Evolutionary conservation across 2,888 invertebrate species (phyloP).

Genomic region (Mongoloraphidia duomilia): DNA sequence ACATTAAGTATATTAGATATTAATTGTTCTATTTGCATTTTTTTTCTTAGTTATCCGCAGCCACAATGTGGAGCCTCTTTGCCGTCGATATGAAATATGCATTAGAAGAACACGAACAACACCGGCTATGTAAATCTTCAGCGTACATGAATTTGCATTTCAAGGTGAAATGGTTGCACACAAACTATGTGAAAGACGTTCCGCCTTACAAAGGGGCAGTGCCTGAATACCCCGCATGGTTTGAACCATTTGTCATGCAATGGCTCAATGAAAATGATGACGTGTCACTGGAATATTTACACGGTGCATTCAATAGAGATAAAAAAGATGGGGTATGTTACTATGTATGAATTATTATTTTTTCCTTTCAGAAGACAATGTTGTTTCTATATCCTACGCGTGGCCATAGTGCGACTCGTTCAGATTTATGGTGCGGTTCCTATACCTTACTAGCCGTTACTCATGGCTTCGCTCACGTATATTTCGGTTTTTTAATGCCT

Average conservation of each 20-base stretch:
- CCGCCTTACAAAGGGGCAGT: slow-evolving; percentile 94
- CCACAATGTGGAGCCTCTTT: slow-evolving; percentile 95
- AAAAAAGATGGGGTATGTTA: slow-evolving; percentile 87
- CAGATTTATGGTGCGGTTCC: too few relatives aligned
- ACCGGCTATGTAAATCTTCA: slow-evolving; percentile 90
- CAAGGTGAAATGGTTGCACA: slow-evolving; percentile 97
- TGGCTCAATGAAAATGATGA: slow-evolving; percentile 99
- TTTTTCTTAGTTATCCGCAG: slow-evolving; percentile 70
- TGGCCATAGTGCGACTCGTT: too few relatives aligned
- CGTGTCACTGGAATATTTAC: slow-evolving; percentile 94
- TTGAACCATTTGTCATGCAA: slow-evolving; percentile 99
- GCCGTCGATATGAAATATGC: slow-evolving; percentile 97
- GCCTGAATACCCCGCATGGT: slow-evolving; percentile 99
- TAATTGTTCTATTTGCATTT: too few relatives aligned
- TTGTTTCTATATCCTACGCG: too few relatives aligned
- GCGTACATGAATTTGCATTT: slow-evolving; percentile 99
- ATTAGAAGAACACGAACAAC: slow-evolving; percentile 93
- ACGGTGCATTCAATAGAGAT: slow-evolving; percentile 96
- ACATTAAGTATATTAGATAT: too few relatives aligned
- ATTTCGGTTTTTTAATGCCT: too few relatives aligned
- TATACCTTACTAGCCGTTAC: too few relatives aligned
- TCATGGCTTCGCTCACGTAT: too few relatives aligned
- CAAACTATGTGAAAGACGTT: slow-evolving; percentile 94
- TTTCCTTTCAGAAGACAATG: background rate
- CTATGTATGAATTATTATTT: slow-evolving; percentile 20